Evolutionary conservation across 2,113 vertebrate genomes (phyloP), one percentile per base, ranked within the genome.

Genomic region (Glaucomys volans): DNA sequence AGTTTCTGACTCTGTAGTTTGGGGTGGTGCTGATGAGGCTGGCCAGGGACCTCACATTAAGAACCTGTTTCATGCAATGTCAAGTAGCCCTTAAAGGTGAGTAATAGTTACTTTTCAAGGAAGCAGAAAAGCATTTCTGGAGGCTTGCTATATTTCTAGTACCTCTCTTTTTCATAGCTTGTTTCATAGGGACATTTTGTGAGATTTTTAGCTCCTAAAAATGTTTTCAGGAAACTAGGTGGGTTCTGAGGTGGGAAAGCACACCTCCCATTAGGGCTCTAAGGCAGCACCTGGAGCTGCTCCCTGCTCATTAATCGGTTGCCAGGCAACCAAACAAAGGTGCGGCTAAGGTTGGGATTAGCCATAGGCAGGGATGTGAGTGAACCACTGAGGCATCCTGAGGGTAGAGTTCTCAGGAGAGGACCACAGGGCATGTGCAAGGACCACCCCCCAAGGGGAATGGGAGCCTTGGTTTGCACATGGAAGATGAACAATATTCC

Each of bases 311-410:
- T 77, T 90, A 94, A 52, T 80, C 11, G 80, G 95, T 97, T 97
- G 96, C 96, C 79, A 97, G 84, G 97, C 95, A 95, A 97, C 74
- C 0, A 83, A 94, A 95, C 92, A 90, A 95, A 95, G 94, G 93
- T 83, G 92, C 93, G 80, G 89, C 77, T 26, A 66, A 80, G 67
- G 59, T 74, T 86, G 30, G 86, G 97, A 87, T 90, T 67, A 94
- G 85, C 74, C 74, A 85, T n/a, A 87, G 91, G 96, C 71, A 86
- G 44, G 54, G 87, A 69, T 50, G 50, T 86, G 2, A 7, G 37
- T 12, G 76, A 90, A 50, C 28, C 20, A 6, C 83, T 4, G 20
- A 71, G 59, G 66, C 54, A 7, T 17, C 28, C 26, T 72, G 57
- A 87, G 50, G 75, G 57, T 17, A 32, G 47, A 5, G 4, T 2